Percentiles rank a stretch among this genome's conserved stretches.
These are phyloP conservation scores for Tenthredo livida DNA, from an alignment of 2,888 invertebrate genomes.

Conservation along the genomic window DNA sequence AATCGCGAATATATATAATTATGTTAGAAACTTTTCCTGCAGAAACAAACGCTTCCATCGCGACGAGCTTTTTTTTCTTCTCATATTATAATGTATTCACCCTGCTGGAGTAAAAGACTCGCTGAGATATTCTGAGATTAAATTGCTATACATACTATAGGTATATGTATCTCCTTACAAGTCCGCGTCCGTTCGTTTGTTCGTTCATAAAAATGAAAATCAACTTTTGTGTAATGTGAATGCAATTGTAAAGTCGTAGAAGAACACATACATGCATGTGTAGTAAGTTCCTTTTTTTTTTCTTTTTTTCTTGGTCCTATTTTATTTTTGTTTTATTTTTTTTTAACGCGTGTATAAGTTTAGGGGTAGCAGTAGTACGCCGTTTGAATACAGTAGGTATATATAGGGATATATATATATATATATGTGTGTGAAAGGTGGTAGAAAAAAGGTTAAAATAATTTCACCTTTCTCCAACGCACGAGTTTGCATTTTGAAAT, in stretches of 20 bases:
- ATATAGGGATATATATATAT: no score
- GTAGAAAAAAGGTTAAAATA: conserved; percentile 15
- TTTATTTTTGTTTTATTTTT: no score
- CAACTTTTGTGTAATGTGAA: neutral
- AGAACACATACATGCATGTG: neutral
- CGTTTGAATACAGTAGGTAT: conserved; percentile 6
- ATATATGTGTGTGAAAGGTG: neutral
- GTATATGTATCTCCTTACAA: neutral
- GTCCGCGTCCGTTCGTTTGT: neutral
- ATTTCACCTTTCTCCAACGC: neutral
- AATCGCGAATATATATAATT: neutral
- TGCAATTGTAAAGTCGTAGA: conserved; percentile 33
- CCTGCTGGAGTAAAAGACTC: neutral
- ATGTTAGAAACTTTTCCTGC: conserved; percentile 1
- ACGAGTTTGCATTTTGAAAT: neutral
- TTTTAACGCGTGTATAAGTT: neutral
- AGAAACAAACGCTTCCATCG: neutral
- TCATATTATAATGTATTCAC: neutral
- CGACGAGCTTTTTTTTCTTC: neutral
- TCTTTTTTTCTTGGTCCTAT: no score
- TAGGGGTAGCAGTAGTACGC: neutral
- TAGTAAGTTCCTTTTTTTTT: neutral
- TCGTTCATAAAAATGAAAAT: neutral
- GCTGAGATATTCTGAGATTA: neutral
- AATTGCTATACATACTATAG: neutral